phyloP scores from a whole-genome alignment of 1,140 invertebrate genomes.

The Mya arenaria region DNA sequence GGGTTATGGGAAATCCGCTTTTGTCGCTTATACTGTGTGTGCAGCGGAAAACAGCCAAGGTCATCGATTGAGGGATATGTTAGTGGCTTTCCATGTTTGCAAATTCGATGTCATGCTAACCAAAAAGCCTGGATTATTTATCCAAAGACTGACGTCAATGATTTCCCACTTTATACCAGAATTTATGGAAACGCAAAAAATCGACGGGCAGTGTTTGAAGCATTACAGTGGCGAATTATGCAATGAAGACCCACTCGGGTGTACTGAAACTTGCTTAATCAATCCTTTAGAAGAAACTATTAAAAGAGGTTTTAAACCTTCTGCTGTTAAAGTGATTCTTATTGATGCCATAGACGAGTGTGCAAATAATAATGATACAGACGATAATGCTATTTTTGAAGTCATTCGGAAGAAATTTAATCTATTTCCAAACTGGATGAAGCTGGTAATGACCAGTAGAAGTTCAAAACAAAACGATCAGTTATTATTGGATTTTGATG shows the following conservation, averaged over 20 bases:
- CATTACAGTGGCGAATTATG: not conserved
- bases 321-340: not conserved
- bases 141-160: not conserved
- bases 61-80: not conserved
- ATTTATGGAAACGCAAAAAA: not conserved
- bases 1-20: constrained; percentile 31
- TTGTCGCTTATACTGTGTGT: not conserved
- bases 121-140: not conserved
- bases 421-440: constrained; percentile 11
- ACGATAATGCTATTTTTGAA: not conserved
- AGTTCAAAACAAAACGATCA: not conserved
- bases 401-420: not conserved
- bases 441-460: not conserved
- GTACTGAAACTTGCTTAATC: not conserved
- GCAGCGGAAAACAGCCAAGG: not conserved
- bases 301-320: too few species aligned
- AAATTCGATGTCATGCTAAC: constrained; percentile 14
- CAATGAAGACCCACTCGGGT: not conserved
- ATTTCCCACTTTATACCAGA: not conserved
- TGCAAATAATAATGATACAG: not conserved
- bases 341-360: constrained; percentile 24
- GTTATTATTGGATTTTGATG: not conserved
- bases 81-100: constrained; percentile 18
- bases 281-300: not conserved
- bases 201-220: not conserved